Evolutionary conservation across 2,888 invertebrate species (phyloP).

Genomic region (Nomada lathburiana): DNA sequence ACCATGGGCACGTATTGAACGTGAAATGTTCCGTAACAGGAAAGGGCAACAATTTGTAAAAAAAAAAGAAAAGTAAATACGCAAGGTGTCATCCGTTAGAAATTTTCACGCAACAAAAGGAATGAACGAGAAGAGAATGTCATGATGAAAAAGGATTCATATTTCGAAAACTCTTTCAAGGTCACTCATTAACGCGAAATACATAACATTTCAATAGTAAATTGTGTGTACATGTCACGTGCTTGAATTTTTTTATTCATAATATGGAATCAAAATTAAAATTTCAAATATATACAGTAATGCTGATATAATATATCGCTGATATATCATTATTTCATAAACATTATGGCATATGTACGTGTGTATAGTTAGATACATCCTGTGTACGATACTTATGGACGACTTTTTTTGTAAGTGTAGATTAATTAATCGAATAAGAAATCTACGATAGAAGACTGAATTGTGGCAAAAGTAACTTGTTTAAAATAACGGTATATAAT

Average conservation of each 20-base stretch:
- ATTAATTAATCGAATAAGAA: neutral
- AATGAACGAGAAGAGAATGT: constrained; percentile 39
- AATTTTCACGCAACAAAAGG: constrained; percentile 33
- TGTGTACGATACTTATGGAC: no score
- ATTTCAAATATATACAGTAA: no score
- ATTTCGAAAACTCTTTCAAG: constrained; percentile 53
- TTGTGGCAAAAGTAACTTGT: neutral
- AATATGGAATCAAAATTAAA: no score
- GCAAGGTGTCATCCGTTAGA: constrained; percentile 1
- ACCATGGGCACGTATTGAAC: neutral
- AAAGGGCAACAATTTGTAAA: constrained; percentile 4
- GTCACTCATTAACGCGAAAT: constrained; percentile 50
- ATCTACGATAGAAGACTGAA: neutral
- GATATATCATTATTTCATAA: constrained; percentile 19
- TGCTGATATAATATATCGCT: neutral
- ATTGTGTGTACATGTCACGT: constrained; percentile 4
- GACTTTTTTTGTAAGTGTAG: neutral
- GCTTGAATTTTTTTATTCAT: no score
- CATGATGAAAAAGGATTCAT: constrained; percentile 26
- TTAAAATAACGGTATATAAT: neutral
- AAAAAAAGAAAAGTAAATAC: constrained; percentile 21
- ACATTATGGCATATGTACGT: neutral
- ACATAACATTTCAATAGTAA: constrained; percentile 28
- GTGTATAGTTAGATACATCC: no score
- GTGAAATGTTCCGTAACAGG: neutral